These are phyloP conservation scores for Melanotaenia boesemani DNA, from an alignment of 2,797 vertebrate genomes.

Conservation along the genomic window DNA sequence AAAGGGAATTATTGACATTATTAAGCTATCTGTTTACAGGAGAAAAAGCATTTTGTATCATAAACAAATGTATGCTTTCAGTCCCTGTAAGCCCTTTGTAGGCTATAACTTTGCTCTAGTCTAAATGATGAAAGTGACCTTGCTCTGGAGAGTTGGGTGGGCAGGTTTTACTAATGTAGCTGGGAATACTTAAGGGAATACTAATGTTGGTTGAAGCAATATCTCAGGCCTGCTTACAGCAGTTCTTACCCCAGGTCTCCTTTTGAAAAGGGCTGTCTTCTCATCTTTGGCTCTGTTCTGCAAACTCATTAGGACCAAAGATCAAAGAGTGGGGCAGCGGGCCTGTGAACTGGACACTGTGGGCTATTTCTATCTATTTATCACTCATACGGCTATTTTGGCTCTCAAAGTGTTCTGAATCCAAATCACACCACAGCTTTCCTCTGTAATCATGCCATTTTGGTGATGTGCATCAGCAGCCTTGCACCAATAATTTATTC, in stretches of 20 bases:
- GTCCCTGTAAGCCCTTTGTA: constrained; percentile 43
- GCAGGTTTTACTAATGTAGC: constrained; percentile 75
- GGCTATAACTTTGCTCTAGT: constrained; percentile 56
- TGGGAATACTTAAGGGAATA: constrained; percentile 68
- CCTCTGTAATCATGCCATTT: constrained; percentile 69
- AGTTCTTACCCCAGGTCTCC: constrained; percentile 66
- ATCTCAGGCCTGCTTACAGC: constrained; percentile 68
- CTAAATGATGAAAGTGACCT: constrained; percentile 76
- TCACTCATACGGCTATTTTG: constrained; percentile 68
- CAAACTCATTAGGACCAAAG: constrained; percentile 80
- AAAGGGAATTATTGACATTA: constrained; percentile 82
- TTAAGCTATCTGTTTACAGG: constrained; percentile 76
- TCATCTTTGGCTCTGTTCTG: constrained; percentile 76
- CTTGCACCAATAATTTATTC: constrained; percentile 34
- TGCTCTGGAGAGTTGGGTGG: constrained; percentile 53
- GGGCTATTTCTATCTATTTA: constrained; percentile 78
- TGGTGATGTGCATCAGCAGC: constrained; percentile 55
- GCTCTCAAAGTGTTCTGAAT: constrained; percentile 64
- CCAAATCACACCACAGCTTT: constrained; percentile 63
- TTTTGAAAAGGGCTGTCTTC: constrained; percentile 72
- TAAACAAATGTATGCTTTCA: constrained; percentile 58
- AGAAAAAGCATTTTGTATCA: constrained; percentile 58
- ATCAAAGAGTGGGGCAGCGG: constrained; percentile 75
- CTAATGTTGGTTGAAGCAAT: constrained; percentile 76
- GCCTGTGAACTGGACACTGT: constrained; percentile 74